Evolutionary conservation across 1,140 invertebrate species (phyloP).

Genomic region (Brachionus asplanchnoidis): DNA sequence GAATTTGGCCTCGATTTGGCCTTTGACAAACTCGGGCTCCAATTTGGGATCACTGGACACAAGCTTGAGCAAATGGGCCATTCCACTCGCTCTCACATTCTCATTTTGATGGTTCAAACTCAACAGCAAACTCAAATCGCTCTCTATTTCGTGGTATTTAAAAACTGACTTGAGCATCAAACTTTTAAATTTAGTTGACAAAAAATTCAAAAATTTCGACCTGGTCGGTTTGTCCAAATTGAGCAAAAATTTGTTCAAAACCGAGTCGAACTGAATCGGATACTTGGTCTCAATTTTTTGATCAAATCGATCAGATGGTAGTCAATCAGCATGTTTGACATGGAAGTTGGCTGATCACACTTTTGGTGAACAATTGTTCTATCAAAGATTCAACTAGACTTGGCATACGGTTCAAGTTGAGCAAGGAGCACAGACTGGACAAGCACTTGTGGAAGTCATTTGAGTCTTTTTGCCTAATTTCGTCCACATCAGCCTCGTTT

Average conservation of each 20-base stretch:
- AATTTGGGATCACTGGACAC: not conserved
- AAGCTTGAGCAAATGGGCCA: not conserved
- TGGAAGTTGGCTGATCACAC: not conserved
- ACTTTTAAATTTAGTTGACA: constrained; percentile 2
- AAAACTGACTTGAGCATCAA: not conserved
- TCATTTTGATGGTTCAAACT: constrained; percentile 22
- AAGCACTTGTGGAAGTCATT: not conserved
- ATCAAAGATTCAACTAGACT: not conserved
- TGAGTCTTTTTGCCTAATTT: not conserved
- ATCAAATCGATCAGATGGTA: constrained; percentile 12
- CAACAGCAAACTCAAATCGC: constrained; percentile 31
- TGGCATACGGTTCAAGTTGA: constrained; percentile 8
- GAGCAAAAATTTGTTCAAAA: not conserved
- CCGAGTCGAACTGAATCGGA: not conserved
- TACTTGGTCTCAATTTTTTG: not conserved
- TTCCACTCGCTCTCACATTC: not conserved
- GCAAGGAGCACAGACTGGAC: not conserved
- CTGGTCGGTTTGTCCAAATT: not conserved
- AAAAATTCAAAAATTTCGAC: constrained; percentile 14
- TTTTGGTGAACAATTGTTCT: not conserved
- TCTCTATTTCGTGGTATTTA: constrained; percentile 26
- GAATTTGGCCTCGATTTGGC: constrained; percentile 3
- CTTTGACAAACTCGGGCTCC: constrained; percentile 12
- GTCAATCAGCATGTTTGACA: constrained; percentile 4
- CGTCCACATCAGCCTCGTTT: not conserved